Evolutionary conservation across 2,113 vertebrate species (phyloP).

Genomic region (Upupa epops): DNA sequence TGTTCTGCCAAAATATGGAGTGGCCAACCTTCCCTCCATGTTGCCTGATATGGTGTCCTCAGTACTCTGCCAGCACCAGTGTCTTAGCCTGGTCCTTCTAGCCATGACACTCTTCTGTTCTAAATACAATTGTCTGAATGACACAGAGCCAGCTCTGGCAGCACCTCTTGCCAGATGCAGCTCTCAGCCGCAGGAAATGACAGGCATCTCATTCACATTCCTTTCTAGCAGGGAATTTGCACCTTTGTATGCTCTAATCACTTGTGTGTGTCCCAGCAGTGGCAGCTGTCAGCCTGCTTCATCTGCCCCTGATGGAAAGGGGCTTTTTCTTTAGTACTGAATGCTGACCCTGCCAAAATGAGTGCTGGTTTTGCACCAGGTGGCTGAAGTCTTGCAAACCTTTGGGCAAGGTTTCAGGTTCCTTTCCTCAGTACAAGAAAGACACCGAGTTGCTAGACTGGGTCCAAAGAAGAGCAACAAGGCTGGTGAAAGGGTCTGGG

Average conservation of each 20-base stretch:
- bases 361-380: neutral
- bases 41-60: neutral
- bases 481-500: no score
- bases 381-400: neutral
- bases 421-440: no score
- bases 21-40: neutral
- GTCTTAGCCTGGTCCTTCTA: neutral
- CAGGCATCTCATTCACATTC: neutral
- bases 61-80: neutral
- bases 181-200: neutral
- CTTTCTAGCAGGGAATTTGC: neutral
- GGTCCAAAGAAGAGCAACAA: no score
- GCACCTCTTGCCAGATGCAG: neutral
- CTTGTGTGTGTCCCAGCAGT: neutral
- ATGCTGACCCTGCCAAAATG: conserved; percentile 2
- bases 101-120: neutral
- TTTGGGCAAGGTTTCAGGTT: neutral
- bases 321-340: neutral
- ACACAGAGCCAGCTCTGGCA: neutral
- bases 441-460: no score
- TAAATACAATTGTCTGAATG: neutral
- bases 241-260: conserved; percentile 31
- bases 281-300: conserved; percentile 36
- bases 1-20: neutral
- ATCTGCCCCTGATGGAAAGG: neutral